Conservation (phyloP, 2,888 invertebrate species). For the Heliconius ethilla region DNA sequence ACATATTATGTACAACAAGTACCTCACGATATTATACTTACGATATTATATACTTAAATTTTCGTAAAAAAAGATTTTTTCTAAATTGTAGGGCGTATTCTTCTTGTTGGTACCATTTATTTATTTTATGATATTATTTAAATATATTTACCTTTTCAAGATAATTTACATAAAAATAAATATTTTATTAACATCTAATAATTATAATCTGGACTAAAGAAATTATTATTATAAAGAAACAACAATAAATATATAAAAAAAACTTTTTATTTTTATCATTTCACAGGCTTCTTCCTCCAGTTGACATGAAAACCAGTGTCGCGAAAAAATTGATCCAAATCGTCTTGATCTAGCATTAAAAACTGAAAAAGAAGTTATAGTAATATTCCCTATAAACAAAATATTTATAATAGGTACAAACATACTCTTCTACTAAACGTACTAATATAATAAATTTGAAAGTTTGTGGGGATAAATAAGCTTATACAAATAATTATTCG, state of each 20-base stretch:
- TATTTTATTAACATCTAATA: not conserved
- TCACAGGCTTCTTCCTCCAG: conserved; percentile 32
- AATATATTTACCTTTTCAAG: too few species aligned
- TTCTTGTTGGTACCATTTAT: not conserved
- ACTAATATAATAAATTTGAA: too few species aligned
- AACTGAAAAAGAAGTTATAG: conserved; percentile 50
- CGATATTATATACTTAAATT: not conserved
- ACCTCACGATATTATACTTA: not conserved
- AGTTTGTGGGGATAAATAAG: too few species aligned
- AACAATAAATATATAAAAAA: not conserved
- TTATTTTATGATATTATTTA: not conserved
- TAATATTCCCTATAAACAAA: too few species aligned
- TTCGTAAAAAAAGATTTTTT: not conserved
- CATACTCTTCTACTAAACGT: too few species aligned
- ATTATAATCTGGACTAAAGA: not conserved
- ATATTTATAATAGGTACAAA: too few species aligned
- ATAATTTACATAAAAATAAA: not conserved
- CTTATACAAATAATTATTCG: too few species aligned
- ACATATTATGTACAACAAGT: too few species aligned
- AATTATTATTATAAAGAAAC: not conserved
- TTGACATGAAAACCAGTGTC: conserved; percentile 57
- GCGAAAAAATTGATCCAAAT: conserved; percentile 64
- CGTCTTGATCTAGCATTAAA: conserved; percentile 64
- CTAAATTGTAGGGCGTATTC: too few species aligned
- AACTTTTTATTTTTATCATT: conserved; percentile 1